phyloP scores from a whole-genome alignment of 2,888 invertebrate species.

The Cinara cedri region DNA sequence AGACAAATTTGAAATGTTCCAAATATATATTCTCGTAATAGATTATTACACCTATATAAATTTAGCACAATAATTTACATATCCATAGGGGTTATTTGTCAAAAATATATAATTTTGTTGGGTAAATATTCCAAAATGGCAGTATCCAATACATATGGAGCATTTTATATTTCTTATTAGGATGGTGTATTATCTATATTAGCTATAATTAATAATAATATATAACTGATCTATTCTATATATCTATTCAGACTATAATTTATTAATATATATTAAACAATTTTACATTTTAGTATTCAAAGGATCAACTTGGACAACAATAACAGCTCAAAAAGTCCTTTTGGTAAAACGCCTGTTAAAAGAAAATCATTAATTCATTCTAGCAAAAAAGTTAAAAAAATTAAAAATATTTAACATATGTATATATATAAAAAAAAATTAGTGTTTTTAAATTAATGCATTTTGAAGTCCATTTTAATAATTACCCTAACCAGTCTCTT shows the following conservation, averaged over 20 bases:
- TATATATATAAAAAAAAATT: neutral
- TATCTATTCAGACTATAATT: neutral
- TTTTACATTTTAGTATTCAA: slow-evolving; percentile 24
- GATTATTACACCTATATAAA: too few relatives aligned
- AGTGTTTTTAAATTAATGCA: slow-evolving; percentile 3
- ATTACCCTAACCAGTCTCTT: neutral
- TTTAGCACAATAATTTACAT: too few relatives aligned
- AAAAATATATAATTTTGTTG: too few relatives aligned
- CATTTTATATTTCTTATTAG: too few relatives aligned
- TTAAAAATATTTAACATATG: slow-evolving; percentile 43
- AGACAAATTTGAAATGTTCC: too few relatives aligned
- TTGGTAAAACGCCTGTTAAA: slow-evolving; percentile 33
- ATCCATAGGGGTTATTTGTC: too few relatives aligned
- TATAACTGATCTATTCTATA: neutral
- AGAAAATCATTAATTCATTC: slow-evolving; percentile 50
- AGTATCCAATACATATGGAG: too few relatives aligned
- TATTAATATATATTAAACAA: neutral
- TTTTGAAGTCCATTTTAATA: neutral
- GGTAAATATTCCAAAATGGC: too few relatives aligned
- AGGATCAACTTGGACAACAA: slow-evolving; percentile 14
- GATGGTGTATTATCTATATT: too few relatives aligned
- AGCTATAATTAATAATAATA: too few relatives aligned
- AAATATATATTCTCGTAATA: too few relatives aligned
- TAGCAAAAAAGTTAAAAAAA: slow-evolving; percentile 55
- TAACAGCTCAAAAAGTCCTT: neutral